Conservation (phyloP, 2,113 vertebrate species). For the Lichenostomus cassidix region DNA sequence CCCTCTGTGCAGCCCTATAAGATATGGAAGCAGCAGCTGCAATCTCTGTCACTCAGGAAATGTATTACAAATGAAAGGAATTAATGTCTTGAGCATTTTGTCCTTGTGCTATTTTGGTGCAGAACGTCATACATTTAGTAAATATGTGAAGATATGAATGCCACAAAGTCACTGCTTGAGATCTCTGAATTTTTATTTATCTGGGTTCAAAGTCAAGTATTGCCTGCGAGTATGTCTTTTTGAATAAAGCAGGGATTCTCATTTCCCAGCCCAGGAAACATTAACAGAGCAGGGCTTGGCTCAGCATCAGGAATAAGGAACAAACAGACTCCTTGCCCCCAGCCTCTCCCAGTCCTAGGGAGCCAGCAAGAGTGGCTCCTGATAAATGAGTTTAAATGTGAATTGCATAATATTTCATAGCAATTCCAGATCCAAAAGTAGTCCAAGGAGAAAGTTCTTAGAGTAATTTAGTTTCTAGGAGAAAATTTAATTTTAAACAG, state of each 20-base stretch:
- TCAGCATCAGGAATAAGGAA: not conserved
- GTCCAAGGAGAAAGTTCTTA: not conserved
- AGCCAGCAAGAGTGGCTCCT: not conserved
- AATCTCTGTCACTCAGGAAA: not conserved
- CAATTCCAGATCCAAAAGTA: not conserved
- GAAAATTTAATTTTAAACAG: conserved; percentile 3
- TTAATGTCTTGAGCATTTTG: not conserved
- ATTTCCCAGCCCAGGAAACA: not conserved
- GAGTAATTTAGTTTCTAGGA: not conserved
- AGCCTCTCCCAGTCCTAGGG: not conserved
- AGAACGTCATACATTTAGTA: not conserved
- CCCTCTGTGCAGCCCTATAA: not conserved
- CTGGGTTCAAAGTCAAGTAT: not conserved
- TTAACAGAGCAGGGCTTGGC: not conserved
- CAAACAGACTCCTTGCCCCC: not conserved
- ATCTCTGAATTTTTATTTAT: not conserved
- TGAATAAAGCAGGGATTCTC: not conserved
- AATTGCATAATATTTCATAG: not conserved
- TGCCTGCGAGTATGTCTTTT: not conserved
- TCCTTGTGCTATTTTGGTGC: not conserved
- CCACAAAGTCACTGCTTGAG: not conserved
- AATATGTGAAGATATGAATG: not conserved
- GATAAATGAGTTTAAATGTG: not conserved
- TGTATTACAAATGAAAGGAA: not conserved
- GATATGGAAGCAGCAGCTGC: not conserved